Conservation (phyloP, 2,888 invertebrate species). For the Caenorhabditis macrosperma region DNA sequence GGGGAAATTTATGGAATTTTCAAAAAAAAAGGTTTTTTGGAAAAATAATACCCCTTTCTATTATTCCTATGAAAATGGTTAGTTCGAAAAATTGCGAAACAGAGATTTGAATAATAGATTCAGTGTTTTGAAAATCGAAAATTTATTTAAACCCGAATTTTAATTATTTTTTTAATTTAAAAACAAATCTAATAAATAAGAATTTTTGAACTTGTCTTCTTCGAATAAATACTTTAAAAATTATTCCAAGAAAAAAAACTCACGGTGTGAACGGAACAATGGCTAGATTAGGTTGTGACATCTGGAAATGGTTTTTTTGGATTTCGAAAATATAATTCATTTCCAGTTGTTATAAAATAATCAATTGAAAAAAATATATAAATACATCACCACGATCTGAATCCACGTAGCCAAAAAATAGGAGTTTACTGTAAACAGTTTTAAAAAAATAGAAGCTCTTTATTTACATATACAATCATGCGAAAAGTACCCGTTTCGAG, state of each 20-base stretch:
- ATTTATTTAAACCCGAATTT: no score
- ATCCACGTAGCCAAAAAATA: background rate
- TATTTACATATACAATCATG: slow-evolving; percentile 14
- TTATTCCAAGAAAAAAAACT: no score
- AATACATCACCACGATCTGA: slow-evolving; percentile 13
- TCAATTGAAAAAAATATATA: slow-evolving; percentile 11
- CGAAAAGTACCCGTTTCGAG: background rate
- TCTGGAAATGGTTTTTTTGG: background rate
- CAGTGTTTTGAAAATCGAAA: no score
- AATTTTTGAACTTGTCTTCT: no score
- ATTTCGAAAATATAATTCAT: background rate
- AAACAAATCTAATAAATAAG: no score
- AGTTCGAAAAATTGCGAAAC: no score
- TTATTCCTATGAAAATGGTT: background rate
- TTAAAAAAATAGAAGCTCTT: background rate
- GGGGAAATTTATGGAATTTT: background rate
- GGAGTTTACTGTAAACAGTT: background rate
- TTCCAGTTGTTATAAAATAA: background rate
- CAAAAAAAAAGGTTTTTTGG: no score
- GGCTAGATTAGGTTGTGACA: background rate
- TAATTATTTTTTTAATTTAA: no score
- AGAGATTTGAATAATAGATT: background rate
- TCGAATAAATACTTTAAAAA: no score
- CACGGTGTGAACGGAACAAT: slow-evolving; percentile 56
- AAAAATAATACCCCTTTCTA: no score